Evolutionary conservation across 2,797 vertebrate genomes (phyloP), one percentile per base, ranked within the genome.

Genomic region (Argya squamiceps): DNA sequence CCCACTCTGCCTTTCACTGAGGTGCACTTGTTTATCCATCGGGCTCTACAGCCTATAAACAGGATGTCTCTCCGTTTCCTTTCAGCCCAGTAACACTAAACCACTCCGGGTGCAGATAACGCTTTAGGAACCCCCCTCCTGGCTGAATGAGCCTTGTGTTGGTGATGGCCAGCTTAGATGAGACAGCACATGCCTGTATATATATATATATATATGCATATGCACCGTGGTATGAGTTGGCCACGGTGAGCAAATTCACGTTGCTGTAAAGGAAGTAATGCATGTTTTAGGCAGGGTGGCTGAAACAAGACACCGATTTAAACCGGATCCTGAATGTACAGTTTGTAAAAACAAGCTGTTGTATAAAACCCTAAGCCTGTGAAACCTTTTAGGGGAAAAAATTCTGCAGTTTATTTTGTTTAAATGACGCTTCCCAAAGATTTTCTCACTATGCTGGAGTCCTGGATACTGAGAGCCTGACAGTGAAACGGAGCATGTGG

Each of bases 61-160:
- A 92, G 95, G 97, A 97, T 93, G 81, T 96, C 70, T 96, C 80
- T 94, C 43, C 69, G 81, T 87, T 97, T 97, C 83, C 85, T 95
- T 87, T 97, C 37, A 58, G 91, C 53, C 82, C 70, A 8, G 87
- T 93, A 95, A 96, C 70, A 41, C 74, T 91, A 97, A 95, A 96
- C 91, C 59, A 0, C 65, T 74, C 81, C 0, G 20, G 75, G 60
- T 24, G 77, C 73, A 93, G 95, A 96, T 92, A 92, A 84, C 1
- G 1, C 78, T 68, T 74, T 34, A 53, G 93, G 70, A 88, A 41
- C 88, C 52, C 41, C 84, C 41, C 93, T 78, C 15, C 37, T 59
- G 80, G 23, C 73, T 87, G 60, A 82, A 63, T n/a, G 64, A 88
- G 63, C 83, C 67, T 76, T 49, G 44, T 92, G 64, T 53, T 3